phyloP scores from a whole-genome alignment of 1,140 invertebrate genomes.

The Nebria ingens region DNA sequence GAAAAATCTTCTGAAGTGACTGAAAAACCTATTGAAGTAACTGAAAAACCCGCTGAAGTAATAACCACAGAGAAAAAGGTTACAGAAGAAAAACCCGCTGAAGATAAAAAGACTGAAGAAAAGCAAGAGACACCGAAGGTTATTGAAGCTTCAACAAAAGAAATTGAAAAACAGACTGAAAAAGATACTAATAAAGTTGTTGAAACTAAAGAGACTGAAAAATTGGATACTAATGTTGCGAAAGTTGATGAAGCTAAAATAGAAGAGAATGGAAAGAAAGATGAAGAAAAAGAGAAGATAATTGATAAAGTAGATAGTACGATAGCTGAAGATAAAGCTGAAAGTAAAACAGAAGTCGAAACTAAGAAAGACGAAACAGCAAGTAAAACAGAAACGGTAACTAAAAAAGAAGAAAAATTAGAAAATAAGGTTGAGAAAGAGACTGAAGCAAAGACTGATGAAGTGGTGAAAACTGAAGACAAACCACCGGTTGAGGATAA shows the following conservation, averaged over 20 bases:
- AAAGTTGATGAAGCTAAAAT: too few relatives aligned
- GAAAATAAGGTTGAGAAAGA: conserved; percentile 3
- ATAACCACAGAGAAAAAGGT: too few relatives aligned
- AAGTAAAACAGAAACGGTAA: not conserved
- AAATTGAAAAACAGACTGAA: not conserved
- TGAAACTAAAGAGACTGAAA: not conserved
- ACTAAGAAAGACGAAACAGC: not conserved
- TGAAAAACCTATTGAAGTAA: too few relatives aligned
- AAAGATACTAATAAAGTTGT: not conserved
- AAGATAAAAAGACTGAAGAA: too few relatives aligned
- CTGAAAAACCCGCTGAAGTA: not conserved
- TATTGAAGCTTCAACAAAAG: too few relatives aligned
- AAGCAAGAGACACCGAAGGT: too few relatives aligned
- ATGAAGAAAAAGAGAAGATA: too few relatives aligned
- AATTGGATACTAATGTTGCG: not conserved
- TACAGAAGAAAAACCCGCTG: too few relatives aligned
- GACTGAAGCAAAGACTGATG: conserved; percentile 13
- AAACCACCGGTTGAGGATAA: conserved; percentile 9
- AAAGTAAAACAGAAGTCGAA: not conserved
- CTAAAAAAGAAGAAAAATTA: not conserved
- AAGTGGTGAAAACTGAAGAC: conserved; percentile 4
- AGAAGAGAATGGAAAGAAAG: too few relatives aligned
- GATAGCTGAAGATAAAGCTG: not conserved
- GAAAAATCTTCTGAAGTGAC: not conserved
- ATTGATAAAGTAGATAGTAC: not conserved